A percentile compares a stretch with the other conserved stretches of the same genome.
Evolutionary conservation across 2,113 vertebrate species (phyloP).

Genomic region (Sebastes schlegelii): DNA sequence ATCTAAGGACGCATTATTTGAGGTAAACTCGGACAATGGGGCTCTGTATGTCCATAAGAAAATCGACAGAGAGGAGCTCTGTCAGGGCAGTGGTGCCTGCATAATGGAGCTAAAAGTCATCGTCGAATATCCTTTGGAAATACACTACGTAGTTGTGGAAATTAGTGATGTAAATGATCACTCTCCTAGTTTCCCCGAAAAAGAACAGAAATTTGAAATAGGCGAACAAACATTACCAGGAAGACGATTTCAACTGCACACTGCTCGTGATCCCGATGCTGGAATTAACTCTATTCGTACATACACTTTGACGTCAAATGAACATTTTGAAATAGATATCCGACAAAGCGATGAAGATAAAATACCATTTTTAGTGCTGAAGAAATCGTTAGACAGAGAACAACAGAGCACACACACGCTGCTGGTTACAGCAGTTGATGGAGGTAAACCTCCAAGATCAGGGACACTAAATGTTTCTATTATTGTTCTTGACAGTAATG

Average conservation of each 20-base stretch:
- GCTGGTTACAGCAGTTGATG: too few relatives aligned
- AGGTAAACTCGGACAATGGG: conserved; percentile 78
- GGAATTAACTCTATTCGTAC: conserved; percentile 69
- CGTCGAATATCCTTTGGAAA: conserved; percentile 75
- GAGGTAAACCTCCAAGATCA: conserved; percentile 2
- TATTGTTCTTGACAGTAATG: conserved; percentile 72
- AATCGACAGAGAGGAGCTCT: conserved; percentile 78
- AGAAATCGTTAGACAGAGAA: too few relatives aligned
- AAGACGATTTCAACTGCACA: conserved; percentile 70
- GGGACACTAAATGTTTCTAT: conserved; percentile 67
- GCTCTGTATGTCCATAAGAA: conserved; percentile 75
- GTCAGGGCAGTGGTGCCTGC: conserved; percentile 59
- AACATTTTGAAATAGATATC: conserved; percentile 69
- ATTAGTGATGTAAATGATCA: conserved; percentile 79
- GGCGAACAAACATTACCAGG: conserved; percentile 61
- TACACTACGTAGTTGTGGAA: conserved; percentile 75
- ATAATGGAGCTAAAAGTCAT: conserved; percentile 72
- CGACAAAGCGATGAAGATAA: conserved; percentile 8
- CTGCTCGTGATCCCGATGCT: conserved; percentile 73
- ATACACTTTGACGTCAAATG: conserved; percentile 69
- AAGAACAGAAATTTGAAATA: conserved; percentile 66
- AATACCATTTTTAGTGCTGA: too few relatives aligned
- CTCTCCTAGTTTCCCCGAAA: conserved; percentile 61
- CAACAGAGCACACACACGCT: too few relatives aligned
- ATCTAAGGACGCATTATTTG: conserved; percentile 75